Evolutionary conservation across 2,113 vertebrate genomes (phyloP), one percentile per base, ranked within the genome.

Genomic region (Nycticebus coucang): DNA sequence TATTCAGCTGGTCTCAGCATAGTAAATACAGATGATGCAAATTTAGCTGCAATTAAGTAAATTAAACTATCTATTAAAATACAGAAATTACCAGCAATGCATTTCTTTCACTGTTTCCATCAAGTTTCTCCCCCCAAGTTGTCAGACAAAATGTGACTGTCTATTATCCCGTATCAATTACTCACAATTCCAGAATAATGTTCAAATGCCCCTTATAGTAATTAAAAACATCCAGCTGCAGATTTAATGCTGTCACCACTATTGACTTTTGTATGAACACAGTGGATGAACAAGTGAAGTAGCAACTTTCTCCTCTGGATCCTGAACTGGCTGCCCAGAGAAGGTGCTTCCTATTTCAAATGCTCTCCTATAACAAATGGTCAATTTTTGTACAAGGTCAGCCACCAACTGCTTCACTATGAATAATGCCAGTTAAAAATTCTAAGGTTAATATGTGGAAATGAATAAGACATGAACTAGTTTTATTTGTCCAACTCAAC

Each of bases 261-360:
- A 53, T 1, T 96, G 84, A 86, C 64, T 97, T 97, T 91, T 80
- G 45, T 30, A 69, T 21, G 59, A 98, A 97, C 90, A 83, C 2
- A 89, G 50, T 64, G 68, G 50, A 94, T 66, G 69, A 97, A 35
- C 0, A 28, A 90, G 66, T 0, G 24, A 97, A 97, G 97, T 7
- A 74, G 35, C 55, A 77, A 68, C 30, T 66, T 96, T 97, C 91
- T 96, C 55, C 85, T 95, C 71, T 86, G 78, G 66, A 87, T 97
- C 88, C 83, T 85, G 50, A 93, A 91, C 71, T 92, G 71, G 41
- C 85, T 96, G 71, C 53, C 90, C 72, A 72, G 37, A 86, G 87
- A 30, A 90, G 86, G 26, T 86, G 50, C 81, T 97, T 95, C 95
- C 75, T 77, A 82, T 96, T 97, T 94, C 53, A 96, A 96, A 97